Conservation (phyloP, 2,113 vertebrate genomes). For the Myotis davidii region DNA sequence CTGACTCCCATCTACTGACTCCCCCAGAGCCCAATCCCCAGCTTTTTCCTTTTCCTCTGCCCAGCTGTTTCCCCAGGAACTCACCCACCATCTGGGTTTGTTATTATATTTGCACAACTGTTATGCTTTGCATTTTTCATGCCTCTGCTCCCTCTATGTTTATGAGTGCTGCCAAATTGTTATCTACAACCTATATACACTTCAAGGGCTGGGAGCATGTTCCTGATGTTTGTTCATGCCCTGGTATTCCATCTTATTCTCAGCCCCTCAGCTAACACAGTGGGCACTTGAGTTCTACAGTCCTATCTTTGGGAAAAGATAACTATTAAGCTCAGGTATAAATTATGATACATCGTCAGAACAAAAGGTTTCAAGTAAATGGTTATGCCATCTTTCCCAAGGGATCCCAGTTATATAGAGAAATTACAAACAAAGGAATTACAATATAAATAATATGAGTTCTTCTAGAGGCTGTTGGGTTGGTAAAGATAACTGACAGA, state of each 20-base stretch:
- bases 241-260: not conserved
- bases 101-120: not conserved
- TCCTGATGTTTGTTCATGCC: constrained; percentile 32
- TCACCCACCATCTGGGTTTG: not conserved
- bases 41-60: not conserved
- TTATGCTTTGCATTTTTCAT: constrained; percentile 24
- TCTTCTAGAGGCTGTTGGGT: not conserved
- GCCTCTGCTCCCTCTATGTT: not conserved
- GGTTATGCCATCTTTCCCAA: constrained; percentile 5
- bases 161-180: not conserved
- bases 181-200: not conserved
- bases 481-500: constrained; percentile 30
- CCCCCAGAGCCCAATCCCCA: not conserved
- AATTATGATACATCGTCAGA: not conserved
- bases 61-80: not conserved
- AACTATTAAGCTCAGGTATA: constrained; percentile 25
- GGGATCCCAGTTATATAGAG: not conserved
- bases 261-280: not conserved
- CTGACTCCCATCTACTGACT: not conserved
- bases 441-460: constrained; percentile 31
- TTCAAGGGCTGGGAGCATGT: not conserved
- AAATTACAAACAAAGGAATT: constrained; percentile 51
- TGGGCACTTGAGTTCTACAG: not conserved
- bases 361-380: constrained; percentile 27
- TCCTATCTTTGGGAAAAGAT: not conserved